Evolutionary conservation across 2,797 vertebrate species (phyloP).

Genomic region (Eleutherodactylus coqui): DNA sequence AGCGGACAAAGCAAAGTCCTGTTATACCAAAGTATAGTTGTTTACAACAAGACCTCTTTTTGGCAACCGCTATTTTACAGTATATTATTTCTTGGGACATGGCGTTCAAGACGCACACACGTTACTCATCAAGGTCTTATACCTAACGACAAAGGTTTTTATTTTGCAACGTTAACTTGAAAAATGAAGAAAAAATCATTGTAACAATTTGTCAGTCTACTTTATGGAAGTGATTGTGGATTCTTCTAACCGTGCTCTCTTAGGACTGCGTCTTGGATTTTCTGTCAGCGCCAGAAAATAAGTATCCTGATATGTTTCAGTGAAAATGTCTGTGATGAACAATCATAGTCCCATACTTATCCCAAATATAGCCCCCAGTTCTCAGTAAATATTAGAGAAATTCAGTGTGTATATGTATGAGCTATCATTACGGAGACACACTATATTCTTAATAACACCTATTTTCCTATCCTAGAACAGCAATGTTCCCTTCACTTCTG

Average conservation of each 20-base stretch:
- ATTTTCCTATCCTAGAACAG: conserved; percentile 54
- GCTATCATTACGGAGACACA: conserved; percentile 43
- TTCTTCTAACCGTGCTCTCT: background rate
- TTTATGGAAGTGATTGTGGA: background rate
- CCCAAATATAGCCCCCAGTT: conserved; percentile 31
- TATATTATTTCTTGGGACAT: background rate
- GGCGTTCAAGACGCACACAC: background rate
- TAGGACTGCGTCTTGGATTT: background rate
- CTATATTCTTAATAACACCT: conserved; percentile 48
- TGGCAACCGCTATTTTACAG: background rate
- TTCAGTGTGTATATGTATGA: conserved; percentile 28
- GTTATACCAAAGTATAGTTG: background rate
- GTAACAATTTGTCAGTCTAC: background rate
- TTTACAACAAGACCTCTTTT: background rate
- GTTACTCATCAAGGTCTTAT: background rate
- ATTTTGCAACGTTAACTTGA: background rate
- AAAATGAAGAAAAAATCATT: background rate
- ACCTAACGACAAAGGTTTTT: background rate
- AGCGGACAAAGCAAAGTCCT: background rate
- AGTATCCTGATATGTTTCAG: conserved; percentile 20
- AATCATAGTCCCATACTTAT: background rate
- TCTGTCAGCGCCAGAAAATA: background rate
- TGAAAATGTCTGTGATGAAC: conserved; percentile 41
- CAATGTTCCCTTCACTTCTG: conserved; percentile 55
- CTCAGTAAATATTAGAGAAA: conserved; percentile 39